Percentiles rank a stretch among this genome's conserved stretches.
These are phyloP conservation scores for Macroglossus sobrinus DNA, from an alignment of 2,113 vertebrate species.

Conservation along the genomic window DNA sequence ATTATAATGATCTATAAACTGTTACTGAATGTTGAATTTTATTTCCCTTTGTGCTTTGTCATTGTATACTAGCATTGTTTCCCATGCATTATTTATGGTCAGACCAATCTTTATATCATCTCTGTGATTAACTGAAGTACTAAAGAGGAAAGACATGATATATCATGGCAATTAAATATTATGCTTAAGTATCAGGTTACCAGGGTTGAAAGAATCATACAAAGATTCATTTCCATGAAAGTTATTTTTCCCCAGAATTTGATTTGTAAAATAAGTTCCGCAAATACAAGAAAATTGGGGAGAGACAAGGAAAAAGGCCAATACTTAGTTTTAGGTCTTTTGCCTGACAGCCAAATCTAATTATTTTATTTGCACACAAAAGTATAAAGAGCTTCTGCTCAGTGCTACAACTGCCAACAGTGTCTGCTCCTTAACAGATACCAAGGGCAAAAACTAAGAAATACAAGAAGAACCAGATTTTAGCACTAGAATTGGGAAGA, in stretches of 20 bases:
- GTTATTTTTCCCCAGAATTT: background rate
- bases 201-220: background rate
- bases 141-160: background rate
- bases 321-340: background rate
- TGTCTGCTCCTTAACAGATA: background rate
- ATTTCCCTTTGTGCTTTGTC: background rate
- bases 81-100: background rate
- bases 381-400: background rate
- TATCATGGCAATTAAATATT: background rate
- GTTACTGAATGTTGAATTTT: background rate
- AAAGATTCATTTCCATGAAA: background rate
- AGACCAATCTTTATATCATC: background rate
- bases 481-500: background rate
- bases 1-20: background rate
- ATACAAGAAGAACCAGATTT: background rate
- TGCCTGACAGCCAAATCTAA: background rate
- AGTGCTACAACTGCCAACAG: background rate
- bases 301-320: background rate
- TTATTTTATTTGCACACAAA: background rate
- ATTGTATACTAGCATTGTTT: background rate
- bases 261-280: conserved; percentile 35
- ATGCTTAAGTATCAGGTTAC: background rate
- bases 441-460: background rate
- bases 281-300: background rate
- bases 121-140: background rate